phyloP scores from a whole-genome alignment of 2,797 vertebrate genomes.

The Luscinia megarhynchos region DNA sequence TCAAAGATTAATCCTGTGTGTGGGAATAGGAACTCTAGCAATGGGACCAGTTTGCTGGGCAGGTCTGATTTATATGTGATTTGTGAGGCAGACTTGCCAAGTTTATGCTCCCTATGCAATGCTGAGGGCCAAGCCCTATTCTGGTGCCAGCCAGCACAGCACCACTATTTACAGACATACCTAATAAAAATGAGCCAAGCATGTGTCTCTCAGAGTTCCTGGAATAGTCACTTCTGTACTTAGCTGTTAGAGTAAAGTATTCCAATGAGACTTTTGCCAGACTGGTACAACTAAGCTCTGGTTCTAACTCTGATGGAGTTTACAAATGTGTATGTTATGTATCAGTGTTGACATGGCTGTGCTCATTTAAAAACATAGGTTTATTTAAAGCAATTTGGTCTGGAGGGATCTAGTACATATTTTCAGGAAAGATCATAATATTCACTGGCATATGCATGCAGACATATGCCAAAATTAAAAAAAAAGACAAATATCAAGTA shows the following conservation, averaged over 20 bases:
- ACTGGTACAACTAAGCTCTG: background rate
- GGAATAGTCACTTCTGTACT: slow-evolving; percentile 24
- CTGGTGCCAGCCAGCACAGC: slow-evolving; percentile 21
- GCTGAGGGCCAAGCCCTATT: background rate
- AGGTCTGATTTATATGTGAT: slow-evolving; percentile 23
- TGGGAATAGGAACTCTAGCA: slow-evolving; percentile 16
- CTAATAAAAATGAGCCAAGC: slow-evolving; percentile 16
- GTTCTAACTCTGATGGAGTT: background rate
- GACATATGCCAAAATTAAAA: background rate
- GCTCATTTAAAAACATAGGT: background rate
- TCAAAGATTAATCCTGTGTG: slow-evolving; percentile 19
- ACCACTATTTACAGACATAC: slow-evolving; percentile 10
- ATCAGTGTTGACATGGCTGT: background rate
- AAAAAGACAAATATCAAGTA: background rate
- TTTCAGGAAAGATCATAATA: background rate
- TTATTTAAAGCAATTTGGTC: background rate
- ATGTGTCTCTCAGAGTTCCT: slow-evolving; percentile 1
- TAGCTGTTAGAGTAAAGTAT: background rate
- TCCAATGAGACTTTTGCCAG: background rate
- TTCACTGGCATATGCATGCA: background rate
- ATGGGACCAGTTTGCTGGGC: background rate
- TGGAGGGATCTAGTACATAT: background rate
- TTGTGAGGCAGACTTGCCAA: background rate
- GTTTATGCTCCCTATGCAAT: background rate
- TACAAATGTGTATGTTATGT: background rate